phyloP scores from a whole-genome alignment of 2,113 vertebrate genomes.

The Brevimyrus niger region DNA sequence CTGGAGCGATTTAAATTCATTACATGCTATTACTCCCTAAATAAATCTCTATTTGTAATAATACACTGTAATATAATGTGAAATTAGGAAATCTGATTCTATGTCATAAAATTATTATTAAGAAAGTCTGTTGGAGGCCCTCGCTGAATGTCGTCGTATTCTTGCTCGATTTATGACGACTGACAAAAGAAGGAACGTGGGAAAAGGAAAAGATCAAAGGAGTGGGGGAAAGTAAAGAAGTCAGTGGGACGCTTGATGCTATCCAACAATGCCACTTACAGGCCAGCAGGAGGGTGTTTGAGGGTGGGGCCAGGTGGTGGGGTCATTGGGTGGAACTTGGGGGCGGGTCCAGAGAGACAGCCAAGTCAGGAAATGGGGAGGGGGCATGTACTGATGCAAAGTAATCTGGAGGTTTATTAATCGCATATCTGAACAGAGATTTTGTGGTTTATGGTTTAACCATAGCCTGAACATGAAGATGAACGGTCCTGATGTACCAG shows the following conservation, averaged over 20 bases:
- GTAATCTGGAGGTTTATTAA: not conserved
- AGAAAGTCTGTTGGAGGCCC: not conserved
- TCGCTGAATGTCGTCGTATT: not conserved
- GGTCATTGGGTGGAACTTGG: not conserved
- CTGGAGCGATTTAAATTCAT: not conserved
- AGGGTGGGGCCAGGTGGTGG: not conserved
- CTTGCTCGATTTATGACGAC: not conserved
- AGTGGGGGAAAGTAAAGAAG: not conserved
- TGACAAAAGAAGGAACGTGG: not conserved
- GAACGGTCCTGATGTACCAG: not conserved
- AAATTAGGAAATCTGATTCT: not conserved
- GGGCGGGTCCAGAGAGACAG: not conserved
- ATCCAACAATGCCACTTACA: not conserved
- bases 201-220: not conserved
- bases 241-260: not conserved
- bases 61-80: not conserved
- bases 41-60: constrained; percentile 3
- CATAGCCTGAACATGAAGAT: not conserved
- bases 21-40: not conserved
- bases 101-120: not conserved
- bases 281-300: not conserved
- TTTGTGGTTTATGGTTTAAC: not conserved
- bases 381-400: not conserved
- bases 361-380: not conserved
- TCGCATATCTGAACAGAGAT: not conserved